Base-by-base conservation (phyloP, 1,140 invertebrate species). In the Leptinotarsa lineolata region DNA sequence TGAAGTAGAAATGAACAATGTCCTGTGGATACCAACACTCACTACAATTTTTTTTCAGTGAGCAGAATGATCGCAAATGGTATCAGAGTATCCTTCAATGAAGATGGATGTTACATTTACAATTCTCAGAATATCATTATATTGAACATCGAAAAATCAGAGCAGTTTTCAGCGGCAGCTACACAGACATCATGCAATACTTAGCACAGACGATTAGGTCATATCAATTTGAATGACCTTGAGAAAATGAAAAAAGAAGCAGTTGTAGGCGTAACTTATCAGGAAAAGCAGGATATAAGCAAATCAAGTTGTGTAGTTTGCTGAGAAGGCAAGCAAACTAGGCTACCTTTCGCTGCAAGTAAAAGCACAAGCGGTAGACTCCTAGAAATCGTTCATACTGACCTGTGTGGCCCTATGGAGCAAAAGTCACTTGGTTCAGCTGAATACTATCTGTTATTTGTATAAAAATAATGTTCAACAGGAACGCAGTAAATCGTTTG, bases 311-410 rank as follows among this genome's bases (percentile, higher is more conserved):
- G 78, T 75, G 66, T 70, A 54, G 72, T 76, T 30, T 81, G 77
- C 69, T 74, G 74, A 73, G 74, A 81, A 67, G 80, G 78, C 21
- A 81, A 81, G 68, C 79, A 78, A 65, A 16, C 72, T n/a, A 48
- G 76, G 39, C 60, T 74, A 21, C 74, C 79, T 8, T 81, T 81
- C 68, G 46, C 22, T 64, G 5, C 67, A 61, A 24, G 64, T 68
- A 58, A 70, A 59, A 59, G 22, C 39, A 65, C 69, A 21, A 68
- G 59, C 20, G 72, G 54, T 61, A 54, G 68, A 58, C 20, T 76
- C 18, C 69, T 83, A 72, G 78, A 84, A 65, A 21, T 84, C 15
- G 72, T 85, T 22, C 84, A 86, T 76, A 74, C 16, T 16, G 73
- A 74, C 48, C 4, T 73, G 82, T 76, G 61, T 70, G 21, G 82